Evolutionary conservation across 2,113 vertebrate genomes (phyloP).

Genomic region (Chaetodon trifascialis): DNA sequence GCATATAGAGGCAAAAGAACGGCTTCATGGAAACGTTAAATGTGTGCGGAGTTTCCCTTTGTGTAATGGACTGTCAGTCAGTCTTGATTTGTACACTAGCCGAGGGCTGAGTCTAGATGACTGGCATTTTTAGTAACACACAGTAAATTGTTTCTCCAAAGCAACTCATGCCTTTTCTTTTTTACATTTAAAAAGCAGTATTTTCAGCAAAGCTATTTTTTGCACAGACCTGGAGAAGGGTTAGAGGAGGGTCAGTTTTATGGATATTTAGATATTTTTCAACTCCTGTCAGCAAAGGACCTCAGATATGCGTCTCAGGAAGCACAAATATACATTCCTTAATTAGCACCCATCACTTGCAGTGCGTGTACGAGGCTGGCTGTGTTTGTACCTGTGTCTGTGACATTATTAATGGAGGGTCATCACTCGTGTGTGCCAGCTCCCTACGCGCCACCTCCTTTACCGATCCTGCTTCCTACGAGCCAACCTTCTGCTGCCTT

Average conservation of each 20-base stretch:
- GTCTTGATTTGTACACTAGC: conserved; percentile 49
- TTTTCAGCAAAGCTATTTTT: conserved; percentile 47
- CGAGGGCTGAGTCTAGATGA: conserved; percentile 36
- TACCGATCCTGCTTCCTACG: conserved; percentile 25
- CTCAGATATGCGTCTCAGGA: neutral
- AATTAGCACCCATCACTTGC: neutral
- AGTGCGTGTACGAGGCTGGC: neutral
- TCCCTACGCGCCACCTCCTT: neutral
- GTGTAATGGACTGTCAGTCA: conserved; percentile 53
- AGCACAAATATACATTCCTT: neutral
- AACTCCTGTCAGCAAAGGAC: neutral
- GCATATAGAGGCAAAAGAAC: conserved; percentile 7
- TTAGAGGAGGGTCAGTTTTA: conserved; percentile 28
- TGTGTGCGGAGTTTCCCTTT: conserved; percentile 39
- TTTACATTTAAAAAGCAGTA: conserved; percentile 21
- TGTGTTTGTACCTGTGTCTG: conserved; percentile 13
- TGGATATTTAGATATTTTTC: neutral
- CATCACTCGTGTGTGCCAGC: conserved; percentile 23
- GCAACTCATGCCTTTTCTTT: conserved; percentile 34
- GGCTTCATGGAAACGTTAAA: conserved; percentile 17
- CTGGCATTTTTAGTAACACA: conserved; percentile 58
- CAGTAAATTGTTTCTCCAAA: conserved; percentile 51
- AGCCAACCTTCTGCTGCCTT: conserved; percentile 47
- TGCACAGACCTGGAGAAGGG: conserved; percentile 2
- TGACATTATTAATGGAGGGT: conserved; percentile 5